Evolutionary conservation across 2,888 invertebrate species (phyloP).

Genomic region (Chorisops tibialis): DNA sequence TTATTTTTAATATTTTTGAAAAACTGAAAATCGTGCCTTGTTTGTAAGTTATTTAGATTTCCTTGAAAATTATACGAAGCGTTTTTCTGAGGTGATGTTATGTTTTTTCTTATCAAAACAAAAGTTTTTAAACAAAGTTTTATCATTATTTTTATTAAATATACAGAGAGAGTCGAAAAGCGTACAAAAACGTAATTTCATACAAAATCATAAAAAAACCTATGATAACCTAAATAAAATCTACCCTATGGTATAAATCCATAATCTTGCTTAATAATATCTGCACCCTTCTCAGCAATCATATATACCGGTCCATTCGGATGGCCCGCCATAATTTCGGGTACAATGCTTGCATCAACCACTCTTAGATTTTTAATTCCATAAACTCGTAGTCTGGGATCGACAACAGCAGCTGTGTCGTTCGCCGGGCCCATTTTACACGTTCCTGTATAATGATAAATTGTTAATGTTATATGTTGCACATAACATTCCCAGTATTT

Average conservation of each 20-base stretch:
- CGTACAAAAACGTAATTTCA: constrained; percentile 11
- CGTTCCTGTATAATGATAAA: constrained; percentile 64
- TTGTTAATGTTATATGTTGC: constrained; percentile 61
- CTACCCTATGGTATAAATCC: constrained; percentile 43
- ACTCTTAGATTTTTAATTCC: constrained; percentile 55
- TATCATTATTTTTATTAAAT: not conserved
- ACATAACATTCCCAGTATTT: constrained; percentile 66
- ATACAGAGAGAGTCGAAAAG: not conserved
- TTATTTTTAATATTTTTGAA: too few species aligned
- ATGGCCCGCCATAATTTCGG: constrained; percentile 56
- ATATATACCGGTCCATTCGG: constrained; percentile 58
- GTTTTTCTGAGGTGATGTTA: too few species aligned
- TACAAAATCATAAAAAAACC: not conserved
- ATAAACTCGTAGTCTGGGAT: constrained; percentile 57
- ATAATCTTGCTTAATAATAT: constrained; percentile 56
- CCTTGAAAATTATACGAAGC: too few species aligned
- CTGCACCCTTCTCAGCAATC: constrained; percentile 59
- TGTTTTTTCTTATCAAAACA: too few species aligned
- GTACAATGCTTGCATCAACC: constrained; percentile 59
- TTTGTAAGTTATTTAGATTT: too few species aligned
- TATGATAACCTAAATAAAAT: not conserved
- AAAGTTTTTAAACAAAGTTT: too few species aligned
- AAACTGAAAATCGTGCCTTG: too few species aligned
- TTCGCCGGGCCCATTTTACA: constrained; percentile 63
- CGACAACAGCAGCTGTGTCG: constrained; percentile 63